Evolutionary conservation across 2,888 invertebrate species (phyloP).

Genomic region (Leistus spinibarbis): DNA sequence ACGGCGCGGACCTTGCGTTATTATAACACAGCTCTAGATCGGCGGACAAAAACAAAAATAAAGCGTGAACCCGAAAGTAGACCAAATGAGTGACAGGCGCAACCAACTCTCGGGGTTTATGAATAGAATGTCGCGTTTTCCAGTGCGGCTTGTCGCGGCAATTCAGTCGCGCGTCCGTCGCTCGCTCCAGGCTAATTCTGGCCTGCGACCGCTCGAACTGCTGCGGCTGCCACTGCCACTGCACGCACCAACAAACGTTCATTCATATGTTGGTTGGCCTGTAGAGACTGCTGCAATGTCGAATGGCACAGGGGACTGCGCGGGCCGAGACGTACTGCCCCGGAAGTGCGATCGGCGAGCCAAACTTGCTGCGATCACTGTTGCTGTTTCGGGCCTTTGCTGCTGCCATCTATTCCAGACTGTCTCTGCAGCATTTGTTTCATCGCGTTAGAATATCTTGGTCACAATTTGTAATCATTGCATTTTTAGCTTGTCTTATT

Average conservation of each 20-base stretch:
- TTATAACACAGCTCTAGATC: neutral
- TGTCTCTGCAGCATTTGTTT: neutral
- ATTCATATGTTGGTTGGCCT: neutral
- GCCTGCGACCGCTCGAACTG: neutral
- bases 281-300: neutral
- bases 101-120: conserved; percentile 9
- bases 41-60: neutral
- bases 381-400: neutral
- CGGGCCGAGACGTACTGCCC: neutral
- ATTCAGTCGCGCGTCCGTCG: conserved; percentile 23
- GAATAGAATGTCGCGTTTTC: conserved; percentile 20
- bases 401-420: neutral
- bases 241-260: neutral
- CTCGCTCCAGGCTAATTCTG: conserved; percentile 16
- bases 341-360: conserved; percentile 7
- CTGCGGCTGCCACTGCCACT: neutral
- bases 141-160: neutral
- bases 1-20: neutral
- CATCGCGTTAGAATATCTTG: too few relatives aligned
- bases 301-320: neutral
- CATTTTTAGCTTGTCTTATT: too few relatives aligned
- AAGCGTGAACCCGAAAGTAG: conserved; percentile 1
- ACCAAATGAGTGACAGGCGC: neutral
- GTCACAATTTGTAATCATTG: too few relatives aligned
- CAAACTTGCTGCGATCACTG: neutral